Evolutionary conservation across 2,797 vertebrate species (phyloP).

Genomic region (Botia almorhae): DNA sequence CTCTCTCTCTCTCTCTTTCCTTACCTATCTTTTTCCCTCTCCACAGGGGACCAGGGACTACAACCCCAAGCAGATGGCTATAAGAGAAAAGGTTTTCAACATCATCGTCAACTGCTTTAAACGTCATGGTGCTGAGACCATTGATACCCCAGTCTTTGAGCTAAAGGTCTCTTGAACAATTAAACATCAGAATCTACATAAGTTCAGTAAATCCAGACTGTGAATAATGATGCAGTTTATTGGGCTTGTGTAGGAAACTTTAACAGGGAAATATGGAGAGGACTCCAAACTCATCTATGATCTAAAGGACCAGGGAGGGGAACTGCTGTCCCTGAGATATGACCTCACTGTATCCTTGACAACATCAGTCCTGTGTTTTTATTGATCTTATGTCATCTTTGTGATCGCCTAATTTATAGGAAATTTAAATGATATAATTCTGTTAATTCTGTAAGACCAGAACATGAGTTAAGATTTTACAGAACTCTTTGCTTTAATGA

Average conservation of each 20-base stretch:
- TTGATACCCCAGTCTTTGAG: conserved; percentile 96
- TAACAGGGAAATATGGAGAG: conserved; percentile 93
- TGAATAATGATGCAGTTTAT: background rate
- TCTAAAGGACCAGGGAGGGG: conserved; percentile 95
- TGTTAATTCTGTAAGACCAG: too few species aligned
- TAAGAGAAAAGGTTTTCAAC: conserved; percentile 90
- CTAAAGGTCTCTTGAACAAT: conserved; percentile 80
- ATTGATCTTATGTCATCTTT: background rate
- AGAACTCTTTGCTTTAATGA: too few species aligned
- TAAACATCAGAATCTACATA: background rate
- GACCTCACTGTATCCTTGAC: conserved; percentile 94
- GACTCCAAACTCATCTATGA: conserved; percentile 95
- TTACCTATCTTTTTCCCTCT: background rate
- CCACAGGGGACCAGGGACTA: conserved; percentile 94
- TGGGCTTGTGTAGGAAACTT: conserved; percentile 81
- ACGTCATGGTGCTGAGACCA: conserved; percentile 94
- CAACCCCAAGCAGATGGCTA: conserved; percentile 89
- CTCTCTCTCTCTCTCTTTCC: background rate
- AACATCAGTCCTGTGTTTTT: background rate
- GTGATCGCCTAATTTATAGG: too few species aligned
- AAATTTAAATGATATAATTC: too few species aligned
- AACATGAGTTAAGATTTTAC: too few species aligned
- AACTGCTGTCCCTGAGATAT: conserved; percentile 93
- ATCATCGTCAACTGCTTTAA: conserved; percentile 88
- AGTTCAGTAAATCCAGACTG: background rate